phyloP scores from a whole-genome alignment of 2,113 vertebrate species.

The Antennarius striatus region DNA sequence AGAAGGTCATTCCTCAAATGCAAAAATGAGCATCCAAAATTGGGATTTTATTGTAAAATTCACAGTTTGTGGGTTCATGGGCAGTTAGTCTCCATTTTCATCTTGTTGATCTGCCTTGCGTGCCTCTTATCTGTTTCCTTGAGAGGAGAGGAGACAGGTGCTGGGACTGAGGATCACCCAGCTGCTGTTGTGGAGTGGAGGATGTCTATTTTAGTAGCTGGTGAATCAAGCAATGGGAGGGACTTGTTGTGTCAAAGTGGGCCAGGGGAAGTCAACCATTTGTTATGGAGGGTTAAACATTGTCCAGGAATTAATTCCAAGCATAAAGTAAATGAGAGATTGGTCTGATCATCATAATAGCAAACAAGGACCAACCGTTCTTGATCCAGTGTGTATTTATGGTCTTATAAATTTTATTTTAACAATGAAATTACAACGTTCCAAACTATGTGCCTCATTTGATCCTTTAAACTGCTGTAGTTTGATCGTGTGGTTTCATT shows the following conservation, averaged over 20 bases:
- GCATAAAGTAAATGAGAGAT: not conserved
- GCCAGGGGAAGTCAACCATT: conserved; percentile 17
- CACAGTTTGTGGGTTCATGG: not conserved
- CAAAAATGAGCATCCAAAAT: not conserved
- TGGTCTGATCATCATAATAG: not conserved
- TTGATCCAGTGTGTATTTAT: no score
- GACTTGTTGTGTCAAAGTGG: conserved; percentile 48
- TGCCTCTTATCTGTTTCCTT: conserved; percentile 41
- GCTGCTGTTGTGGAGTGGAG: conserved; percentile 63
- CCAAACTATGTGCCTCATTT: no score
- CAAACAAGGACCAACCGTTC: no score
- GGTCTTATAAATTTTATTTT: no score
- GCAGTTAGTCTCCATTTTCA: conserved; percentile 4
- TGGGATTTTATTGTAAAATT: not conserved
- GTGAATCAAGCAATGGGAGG: conserved; percentile 59
- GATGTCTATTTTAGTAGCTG: conserved; percentile 79
- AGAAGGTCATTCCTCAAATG: not conserved
- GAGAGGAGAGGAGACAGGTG: conserved; percentile 76
- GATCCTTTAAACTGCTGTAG: not conserved
- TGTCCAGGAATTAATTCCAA: not conserved
- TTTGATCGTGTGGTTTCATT: conserved; percentile 4
- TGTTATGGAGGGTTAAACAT: conserved; percentile 10
- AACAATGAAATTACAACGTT: no score
- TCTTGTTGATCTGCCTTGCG: conserved; percentile 17
- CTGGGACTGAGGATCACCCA: conserved; percentile 52